Evolutionary conservation across 2,113 vertebrate species (phyloP), one percentile per base, ranked within the genome.

Genomic region (Calyptomena viridis): DNA sequence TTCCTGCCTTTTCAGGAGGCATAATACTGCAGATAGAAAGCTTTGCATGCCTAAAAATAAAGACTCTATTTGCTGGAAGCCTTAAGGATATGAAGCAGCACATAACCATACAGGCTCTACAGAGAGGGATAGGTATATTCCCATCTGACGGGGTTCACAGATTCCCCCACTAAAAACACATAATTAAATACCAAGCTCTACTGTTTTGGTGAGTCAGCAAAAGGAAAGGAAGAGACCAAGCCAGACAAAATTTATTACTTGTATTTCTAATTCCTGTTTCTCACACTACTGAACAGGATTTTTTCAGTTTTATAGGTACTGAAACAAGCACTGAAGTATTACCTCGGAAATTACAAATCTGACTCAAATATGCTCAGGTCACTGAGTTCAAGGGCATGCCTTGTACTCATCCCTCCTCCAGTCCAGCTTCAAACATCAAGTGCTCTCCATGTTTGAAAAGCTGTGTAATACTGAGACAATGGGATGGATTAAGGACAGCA

Each of bases 161-260:
- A 87, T 27, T 64, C n/a, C 73, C 40, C 62, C 53, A 52, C 52
- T 55, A 56, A 47, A 74, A 84, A 42, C 68, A 50, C 46, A 15
- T 53, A 49, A 90, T 68, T 86, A 86, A 92, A 93, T 62, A 93
- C 31, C 53, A 90, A 93, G 58, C 42, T 11, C 25, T 72, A 40
- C 33, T 64, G 37, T 86, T 96, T 56, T 53, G 73, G 59, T 83
- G 73, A 97, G 66, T 93, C 92, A 96, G 87, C 82, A 93, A 83
- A 94, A 84, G 56, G 55, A 79, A 86, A 84, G 69, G 76, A 87
- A 87, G 49, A 80, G 64, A 60, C 14, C 2, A 1, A 87, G 22
- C 50, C 39, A 69, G 58, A 76, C 25, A 58, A 44, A 84, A 93
- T 84, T 27, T 52, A 56, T n/a, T 86, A 37, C 37, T 63, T 76